phyloP scores from a whole-genome alignment of 2,797 vertebrate species.

The Bucorvus abyssinicus region DNA sequence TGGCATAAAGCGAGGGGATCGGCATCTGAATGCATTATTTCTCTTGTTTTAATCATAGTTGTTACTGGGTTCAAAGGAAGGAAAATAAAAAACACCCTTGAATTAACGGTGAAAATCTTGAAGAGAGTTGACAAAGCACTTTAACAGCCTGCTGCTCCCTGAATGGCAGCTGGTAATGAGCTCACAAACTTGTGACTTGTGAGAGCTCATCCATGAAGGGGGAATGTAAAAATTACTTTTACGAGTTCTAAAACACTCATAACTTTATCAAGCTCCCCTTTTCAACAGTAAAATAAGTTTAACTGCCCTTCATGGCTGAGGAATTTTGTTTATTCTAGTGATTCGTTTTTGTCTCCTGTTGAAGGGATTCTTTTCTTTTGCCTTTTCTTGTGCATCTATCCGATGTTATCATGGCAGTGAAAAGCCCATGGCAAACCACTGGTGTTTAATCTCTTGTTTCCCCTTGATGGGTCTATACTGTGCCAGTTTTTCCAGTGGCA shows the following conservation, averaged over 20 bases:
- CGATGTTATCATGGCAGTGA: not conserved
- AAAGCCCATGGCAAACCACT: not conserved
- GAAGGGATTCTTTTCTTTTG: slow-evolving; percentile 25
- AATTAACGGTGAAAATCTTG: not conserved
- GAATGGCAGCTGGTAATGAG: slow-evolving; percentile 2
- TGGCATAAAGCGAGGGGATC: not conserved
- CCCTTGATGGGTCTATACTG: not conserved
- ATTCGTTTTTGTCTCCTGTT: not conserved
- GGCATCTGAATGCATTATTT: not conserved
- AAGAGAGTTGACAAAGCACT: slow-evolving; percentile 4
- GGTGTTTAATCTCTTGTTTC: slow-evolving; percentile 14
- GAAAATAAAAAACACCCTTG: not conserved
- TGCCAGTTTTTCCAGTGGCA: not conserved
- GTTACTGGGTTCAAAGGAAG: not conserved
- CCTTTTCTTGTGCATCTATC: slow-evolving; percentile 1
- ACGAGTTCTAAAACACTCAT: slow-evolving; percentile 48
- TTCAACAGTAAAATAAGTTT: slow-evolving; percentile 37
- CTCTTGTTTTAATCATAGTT: not conserved
- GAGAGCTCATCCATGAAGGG: slow-evolving; percentile 53
- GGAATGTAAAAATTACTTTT: slow-evolving; percentile 35
- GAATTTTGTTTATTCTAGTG: slow-evolving; percentile 46
- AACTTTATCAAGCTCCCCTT: slow-evolving; percentile 41
- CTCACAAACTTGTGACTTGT: not conserved
- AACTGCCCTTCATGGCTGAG: slow-evolving; percentile 57
- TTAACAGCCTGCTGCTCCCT: not conserved